phyloP scores from a whole-genome alignment of 2,113 vertebrate genomes.

The Cisticola juncidis region DNA sequence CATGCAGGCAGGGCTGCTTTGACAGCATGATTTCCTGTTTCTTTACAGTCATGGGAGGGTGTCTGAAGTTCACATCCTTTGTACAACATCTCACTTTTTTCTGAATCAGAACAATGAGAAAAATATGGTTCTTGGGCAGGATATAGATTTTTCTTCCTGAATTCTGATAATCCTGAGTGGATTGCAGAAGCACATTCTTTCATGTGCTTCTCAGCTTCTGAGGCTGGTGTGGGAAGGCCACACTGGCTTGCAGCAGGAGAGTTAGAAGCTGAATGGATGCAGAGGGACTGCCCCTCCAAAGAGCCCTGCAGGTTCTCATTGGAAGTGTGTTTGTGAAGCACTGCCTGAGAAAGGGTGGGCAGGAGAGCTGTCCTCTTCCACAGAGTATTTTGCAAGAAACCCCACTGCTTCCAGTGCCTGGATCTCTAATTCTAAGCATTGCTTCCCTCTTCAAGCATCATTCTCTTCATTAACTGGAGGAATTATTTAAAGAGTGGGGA shows the following conservation, averaged over 20 bases:
- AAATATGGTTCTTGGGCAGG: background rate
- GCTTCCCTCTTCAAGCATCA: background rate
- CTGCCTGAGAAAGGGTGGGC: background rate
- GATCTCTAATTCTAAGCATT: background rate
- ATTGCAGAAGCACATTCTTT: background rate
- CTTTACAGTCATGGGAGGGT: background rate
- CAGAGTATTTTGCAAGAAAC: background rate
- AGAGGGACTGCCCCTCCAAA: background rate
- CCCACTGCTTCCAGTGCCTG: background rate
- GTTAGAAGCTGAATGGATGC: background rate
- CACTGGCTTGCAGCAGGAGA: background rate
- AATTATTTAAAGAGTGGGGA: background rate
- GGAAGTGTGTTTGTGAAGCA: background rate
- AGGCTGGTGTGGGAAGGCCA: accelerated
- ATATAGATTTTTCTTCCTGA: background rate
- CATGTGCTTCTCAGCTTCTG: background rate
- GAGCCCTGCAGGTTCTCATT: background rate
- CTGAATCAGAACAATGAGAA: background rate
- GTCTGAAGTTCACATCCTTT: background rate
- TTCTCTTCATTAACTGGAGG: background rate
- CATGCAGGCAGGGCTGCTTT: background rate
- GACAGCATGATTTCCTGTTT: background rate
- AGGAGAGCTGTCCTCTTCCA: background rate
- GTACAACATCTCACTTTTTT: background rate
- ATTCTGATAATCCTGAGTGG: background rate